Percentiles rank a stretch among this genome's conserved stretches.
Evolutionary conservation across 2,888 invertebrate species (phyloP).

Genomic region (Beris chalybata): DNA sequence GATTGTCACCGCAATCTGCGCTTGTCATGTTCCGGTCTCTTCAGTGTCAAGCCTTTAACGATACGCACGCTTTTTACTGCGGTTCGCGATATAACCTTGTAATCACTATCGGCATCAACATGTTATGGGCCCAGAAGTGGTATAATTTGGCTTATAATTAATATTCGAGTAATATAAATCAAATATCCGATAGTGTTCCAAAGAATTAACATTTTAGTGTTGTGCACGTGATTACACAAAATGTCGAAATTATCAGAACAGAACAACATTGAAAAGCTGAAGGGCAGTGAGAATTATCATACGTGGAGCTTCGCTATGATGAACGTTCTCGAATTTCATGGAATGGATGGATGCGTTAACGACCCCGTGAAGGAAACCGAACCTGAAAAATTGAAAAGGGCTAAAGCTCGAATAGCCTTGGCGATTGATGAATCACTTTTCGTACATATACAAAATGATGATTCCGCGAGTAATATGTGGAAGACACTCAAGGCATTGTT

Average conservation of each 20-base stretch:
- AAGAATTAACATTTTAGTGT: too few species aligned
- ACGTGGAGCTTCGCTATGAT: conserved; percentile 33
- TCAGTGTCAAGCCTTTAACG: too few species aligned
- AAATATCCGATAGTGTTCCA: too few species aligned
- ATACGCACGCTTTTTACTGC: too few species aligned
- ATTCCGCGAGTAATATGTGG: not conserved
- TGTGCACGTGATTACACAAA: too few species aligned
- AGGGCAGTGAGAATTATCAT: conserved; percentile 32
- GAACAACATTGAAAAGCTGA: conserved; percentile 21
- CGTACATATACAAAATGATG: conserved; percentile 44
- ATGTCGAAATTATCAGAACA: not conserved
- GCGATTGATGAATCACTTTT: conserved; percentile 41
- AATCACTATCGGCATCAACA: too few species aligned
- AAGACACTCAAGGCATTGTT: conserved; percentile 42
- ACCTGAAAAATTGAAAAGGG: conserved; percentile 20
- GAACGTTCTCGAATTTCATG: not conserved
- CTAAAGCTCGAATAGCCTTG: conserved; percentile 24
- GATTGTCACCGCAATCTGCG: too few species aligned
- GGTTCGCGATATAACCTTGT: too few species aligned
- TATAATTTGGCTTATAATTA: too few species aligned
- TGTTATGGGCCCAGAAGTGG: too few species aligned
- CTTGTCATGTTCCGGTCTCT: too few species aligned
- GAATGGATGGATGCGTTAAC: conserved; percentile 25
- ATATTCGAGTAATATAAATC: too few species aligned
- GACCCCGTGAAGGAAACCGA: conserved; percentile 14